These are phyloP conservation scores for Rhineura floridana DNA, from an alignment of 2,113 vertebrate species.

Conservation along the genomic window DNA sequence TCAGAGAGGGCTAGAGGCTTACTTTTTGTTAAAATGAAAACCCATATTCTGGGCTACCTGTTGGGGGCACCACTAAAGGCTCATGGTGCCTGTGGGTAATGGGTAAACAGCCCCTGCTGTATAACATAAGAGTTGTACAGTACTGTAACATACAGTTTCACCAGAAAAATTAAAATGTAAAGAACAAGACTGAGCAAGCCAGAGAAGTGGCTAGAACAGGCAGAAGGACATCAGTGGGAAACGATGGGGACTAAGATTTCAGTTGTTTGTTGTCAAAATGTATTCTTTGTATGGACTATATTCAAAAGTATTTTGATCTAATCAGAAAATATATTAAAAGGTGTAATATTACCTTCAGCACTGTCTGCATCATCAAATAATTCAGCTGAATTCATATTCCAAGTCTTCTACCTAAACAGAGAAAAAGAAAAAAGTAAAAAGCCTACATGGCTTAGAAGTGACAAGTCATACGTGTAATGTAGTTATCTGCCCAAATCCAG, in stretches of 20 bases:
- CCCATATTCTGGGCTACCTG: no score
- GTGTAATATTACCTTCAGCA: conserved; percentile 75
- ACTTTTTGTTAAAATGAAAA: not conserved
- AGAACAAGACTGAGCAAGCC: conserved; percentile 27
- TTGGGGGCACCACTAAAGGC: no score
- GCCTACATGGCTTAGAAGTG: not conserved
- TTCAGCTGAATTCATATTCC: conserved; percentile 85
- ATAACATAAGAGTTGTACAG: conserved; percentile 10
- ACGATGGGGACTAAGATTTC: not conserved
- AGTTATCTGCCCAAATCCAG: not conserved
- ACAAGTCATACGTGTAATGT: not conserved
- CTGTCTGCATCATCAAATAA: conserved; percentile 78
- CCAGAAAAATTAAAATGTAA: conserved; percentile 8
- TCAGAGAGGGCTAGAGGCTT: no score
- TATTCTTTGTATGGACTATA: not conserved
- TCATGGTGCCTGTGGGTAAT: no score
- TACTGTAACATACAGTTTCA: conserved; percentile 26
- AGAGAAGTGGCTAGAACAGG: not conserved
- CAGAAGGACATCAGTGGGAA: not conserved
- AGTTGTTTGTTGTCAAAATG: conserved; percentile 21
- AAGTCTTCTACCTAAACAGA: conserved; percentile 70
- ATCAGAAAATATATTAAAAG: conserved; percentile 25
- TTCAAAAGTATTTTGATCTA: conserved; percentile 18
- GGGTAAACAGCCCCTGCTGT: no score
- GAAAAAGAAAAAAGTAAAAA: conserved; percentile 32